These are phyloP conservation scores for Platycheirus rosarum DNA, from an alignment of 2,888 invertebrate species.

Conservation along the genomic window DNA sequence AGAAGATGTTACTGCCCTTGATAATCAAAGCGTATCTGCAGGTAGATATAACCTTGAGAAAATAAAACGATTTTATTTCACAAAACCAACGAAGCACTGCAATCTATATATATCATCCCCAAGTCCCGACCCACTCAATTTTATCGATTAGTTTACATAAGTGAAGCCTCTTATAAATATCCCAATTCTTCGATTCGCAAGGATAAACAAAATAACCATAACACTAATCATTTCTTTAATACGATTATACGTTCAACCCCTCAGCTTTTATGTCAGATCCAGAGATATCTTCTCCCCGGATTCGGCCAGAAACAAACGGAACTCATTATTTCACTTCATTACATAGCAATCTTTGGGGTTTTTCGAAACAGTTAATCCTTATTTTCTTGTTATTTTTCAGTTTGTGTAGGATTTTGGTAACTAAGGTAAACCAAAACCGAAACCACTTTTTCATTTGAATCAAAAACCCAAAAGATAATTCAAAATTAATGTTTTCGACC, in stretches of 20 bases:
- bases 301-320: constrained; percentile 24
- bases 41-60: too few relatives aligned
- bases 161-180: background rate
- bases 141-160: constrained; percentile 10
- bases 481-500: constrained; percentile 1
- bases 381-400: constrained; percentile 1
- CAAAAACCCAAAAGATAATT: constrained; percentile 8
- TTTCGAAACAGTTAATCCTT: constrained; percentile 7
- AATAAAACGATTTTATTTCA: background rate
- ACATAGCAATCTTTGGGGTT: constrained; percentile 11
- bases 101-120: background rate
- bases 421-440: background rate
- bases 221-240: constrained; percentile 37
- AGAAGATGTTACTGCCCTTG: too few relatives aligned
- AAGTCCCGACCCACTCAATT: constrained; percentile 9
- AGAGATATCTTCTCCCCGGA: constrained; percentile 3
- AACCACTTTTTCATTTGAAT: too few relatives aligned
- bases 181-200: constrained; percentile 14
- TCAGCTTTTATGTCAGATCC: constrained; percentile 15
- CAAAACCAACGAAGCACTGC: background rate
- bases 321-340: constrained; percentile 31
- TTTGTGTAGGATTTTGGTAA: background rate
- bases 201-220: constrained; percentile 23
- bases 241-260: constrained; percentile 28
- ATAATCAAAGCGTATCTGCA: too few relatives aligned